Percentiles rank a stretch among this genome's conserved stretches.
Conservation (phyloP, 2,888 invertebrate species). For the Drosophila rellima region DNA sequence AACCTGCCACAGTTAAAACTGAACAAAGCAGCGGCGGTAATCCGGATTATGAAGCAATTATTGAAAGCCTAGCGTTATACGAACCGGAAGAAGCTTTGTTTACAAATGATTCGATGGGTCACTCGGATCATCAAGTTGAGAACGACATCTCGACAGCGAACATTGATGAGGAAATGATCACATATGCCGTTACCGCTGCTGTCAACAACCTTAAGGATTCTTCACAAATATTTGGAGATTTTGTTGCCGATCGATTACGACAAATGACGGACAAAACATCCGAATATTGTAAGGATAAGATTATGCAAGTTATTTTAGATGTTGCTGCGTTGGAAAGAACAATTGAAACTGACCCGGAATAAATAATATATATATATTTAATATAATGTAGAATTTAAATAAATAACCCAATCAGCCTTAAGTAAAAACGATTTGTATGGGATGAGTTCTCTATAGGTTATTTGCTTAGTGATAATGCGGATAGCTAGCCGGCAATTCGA, state of each 20-base stretch:
- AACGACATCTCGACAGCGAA: neutral
- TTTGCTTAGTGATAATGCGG: too few species aligned
- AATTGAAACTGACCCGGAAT: constrained; percentile 25
- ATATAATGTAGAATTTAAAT: constrained; percentile 33
- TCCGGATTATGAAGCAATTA: constrained; percentile 64
- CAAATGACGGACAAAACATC: constrained; percentile 49
- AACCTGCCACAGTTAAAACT: constrained; percentile 15
- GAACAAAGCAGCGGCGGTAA: constrained; percentile 28
- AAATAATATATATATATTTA: constrained; percentile 13
- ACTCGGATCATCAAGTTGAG: constrained; percentile 27
- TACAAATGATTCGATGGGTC: constrained; percentile 36
- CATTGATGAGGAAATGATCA: constrained; percentile 61
- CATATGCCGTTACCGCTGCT: constrained; percentile 62
- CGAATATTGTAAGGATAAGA: constrained; percentile 67
- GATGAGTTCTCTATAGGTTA: too few species aligned
- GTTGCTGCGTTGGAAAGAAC: constrained; percentile 48
- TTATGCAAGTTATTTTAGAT: constrained; percentile 62
- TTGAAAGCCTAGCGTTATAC: constrained; percentile 65
- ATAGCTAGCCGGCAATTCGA: too few species aligned
- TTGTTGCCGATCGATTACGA: constrained; percentile 66
- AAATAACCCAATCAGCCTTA: constrained; percentile 60
- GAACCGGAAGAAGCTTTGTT: constrained; percentile 67
- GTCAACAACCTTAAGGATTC: constrained; percentile 54
- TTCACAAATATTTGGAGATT: constrained; percentile 65
- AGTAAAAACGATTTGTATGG: constrained; percentile 50